phyloP scores from a whole-genome alignment of 2,888 invertebrate genomes.

The Rhagonycha fulva region DNA sequence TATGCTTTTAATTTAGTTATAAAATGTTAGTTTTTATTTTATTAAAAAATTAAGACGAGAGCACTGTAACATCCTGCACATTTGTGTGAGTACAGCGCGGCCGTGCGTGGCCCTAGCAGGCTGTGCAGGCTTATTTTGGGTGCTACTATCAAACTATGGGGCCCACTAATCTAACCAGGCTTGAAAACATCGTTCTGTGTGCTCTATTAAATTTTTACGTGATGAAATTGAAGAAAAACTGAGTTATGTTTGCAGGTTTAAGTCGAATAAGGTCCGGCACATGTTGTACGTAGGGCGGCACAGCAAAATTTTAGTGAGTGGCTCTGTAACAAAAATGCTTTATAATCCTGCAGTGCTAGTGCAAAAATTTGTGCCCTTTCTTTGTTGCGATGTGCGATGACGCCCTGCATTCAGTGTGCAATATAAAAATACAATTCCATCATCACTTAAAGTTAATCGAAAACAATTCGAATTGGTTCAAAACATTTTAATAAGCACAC shows the following conservation, averaged over 20 bases:
- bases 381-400: background rate
- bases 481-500: constrained; percentile 44
- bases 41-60: constrained; percentile 3
- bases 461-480: background rate
- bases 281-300: background rate
- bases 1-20: background rate
- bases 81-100: constrained; percentile 43
- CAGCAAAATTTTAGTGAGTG: background rate
- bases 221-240: background rate
- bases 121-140: constrained; percentile 54
- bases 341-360: background rate
- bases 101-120: constrained; percentile 56
- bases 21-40: constrained; percentile 3
- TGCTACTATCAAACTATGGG: constrained; percentile 50
- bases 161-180: constrained; percentile 49
- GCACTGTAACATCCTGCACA: constrained; percentile 46
- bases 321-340: background rate
- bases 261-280: background rate
- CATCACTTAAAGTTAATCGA: background rate
- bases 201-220: constrained; percentile 38
- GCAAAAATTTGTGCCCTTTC: background rate
- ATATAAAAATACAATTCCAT: background rate
- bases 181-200: constrained; percentile 52
- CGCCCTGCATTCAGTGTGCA: background rate
- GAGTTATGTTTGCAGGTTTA: background rate